A percentile compares a stretch with the other conserved stretches of the same genome.
Evolutionary conservation across 2,888 invertebrate genomes (phyloP).

Genomic region (Neocrepidodera transversa): DNA sequence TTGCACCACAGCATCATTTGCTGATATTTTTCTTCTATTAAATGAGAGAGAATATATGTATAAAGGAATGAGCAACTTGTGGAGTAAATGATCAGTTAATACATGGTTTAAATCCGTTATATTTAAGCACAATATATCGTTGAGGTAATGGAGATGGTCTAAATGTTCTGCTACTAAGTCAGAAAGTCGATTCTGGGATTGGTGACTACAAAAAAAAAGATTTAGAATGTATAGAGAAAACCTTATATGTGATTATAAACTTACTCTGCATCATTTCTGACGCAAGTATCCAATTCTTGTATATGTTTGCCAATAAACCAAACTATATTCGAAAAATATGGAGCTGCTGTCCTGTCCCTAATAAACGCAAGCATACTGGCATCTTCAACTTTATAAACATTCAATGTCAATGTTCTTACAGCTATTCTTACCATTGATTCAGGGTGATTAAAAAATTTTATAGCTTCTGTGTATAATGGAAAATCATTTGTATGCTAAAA

Average conservation of each 20-base stretch:
- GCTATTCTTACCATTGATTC: constrained; percentile 99
- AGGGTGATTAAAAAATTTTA: constrained; percentile 98
- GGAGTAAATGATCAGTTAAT: constrained; percentile 90
- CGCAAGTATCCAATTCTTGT: constrained; percentile 92
- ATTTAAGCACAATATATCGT: constrained; percentile 92
- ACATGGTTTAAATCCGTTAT: constrained; percentile 94
- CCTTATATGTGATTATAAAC: constrained; percentile 60
- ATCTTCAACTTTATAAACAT: constrained; percentile 95
- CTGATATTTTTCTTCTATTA: constrained; percentile 60
- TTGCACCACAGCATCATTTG: constrained; percentile 69
- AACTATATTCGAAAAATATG: constrained; percentile 97
- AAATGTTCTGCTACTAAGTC: constrained; percentile 96
- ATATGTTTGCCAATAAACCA: constrained; percentile 99
- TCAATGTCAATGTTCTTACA: constrained; percentile 94
- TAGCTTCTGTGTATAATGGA: constrained; percentile 97
- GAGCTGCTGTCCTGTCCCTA: constrained; percentile 94
- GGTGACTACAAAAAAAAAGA: constrained; percentile 72
- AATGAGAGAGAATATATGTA: constrained; percentile 86
- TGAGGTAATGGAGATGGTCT: constrained; percentile 96
- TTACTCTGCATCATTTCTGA: constrained; percentile 95
- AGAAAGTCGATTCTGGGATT: constrained; percentile 87
- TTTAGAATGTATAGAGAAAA: neutral
- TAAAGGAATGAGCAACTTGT: constrained; percentile 90
- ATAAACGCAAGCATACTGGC: constrained; percentile 95
- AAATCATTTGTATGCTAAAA: constrained; percentile 96